Conservation (phyloP, 2,888 invertebrate species). For the Synanthedon tipuliformis region DNA sequence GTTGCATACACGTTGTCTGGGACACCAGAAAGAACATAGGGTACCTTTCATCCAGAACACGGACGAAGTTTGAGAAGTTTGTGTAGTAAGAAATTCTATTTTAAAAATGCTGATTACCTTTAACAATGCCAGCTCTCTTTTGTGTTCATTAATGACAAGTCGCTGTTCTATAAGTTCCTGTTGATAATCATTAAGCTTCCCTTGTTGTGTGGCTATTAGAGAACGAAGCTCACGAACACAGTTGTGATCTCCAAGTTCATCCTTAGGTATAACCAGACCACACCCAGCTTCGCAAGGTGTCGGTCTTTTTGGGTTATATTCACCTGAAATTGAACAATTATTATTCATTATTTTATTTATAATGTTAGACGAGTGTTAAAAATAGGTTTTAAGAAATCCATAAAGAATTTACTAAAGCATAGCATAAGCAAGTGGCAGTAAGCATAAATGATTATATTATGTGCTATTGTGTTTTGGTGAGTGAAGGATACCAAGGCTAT, state of each 20-base stretch:
- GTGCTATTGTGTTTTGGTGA: too few relatives aligned
- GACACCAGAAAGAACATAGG: too few relatives aligned
- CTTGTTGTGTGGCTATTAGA: conserved; percentile 86
- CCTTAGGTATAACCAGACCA: conserved; percentile 93
- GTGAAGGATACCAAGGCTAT: too few relatives aligned
- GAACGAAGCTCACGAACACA: conserved; percentile 90
- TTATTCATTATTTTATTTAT: too few relatives aligned
- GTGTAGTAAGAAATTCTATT: background rate
- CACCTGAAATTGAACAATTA: conserved; percentile 26
- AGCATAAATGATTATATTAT: too few relatives aligned
- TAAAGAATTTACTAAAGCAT: too few relatives aligned
- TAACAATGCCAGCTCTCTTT: conserved; percentile 86
- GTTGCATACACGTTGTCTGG: too few relatives aligned
- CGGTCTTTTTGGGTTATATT: conserved; percentile 90
- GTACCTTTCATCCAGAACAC: too few relatives aligned
- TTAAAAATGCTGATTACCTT: conserved; percentile 69
- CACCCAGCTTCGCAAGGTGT: conserved; percentile 94
- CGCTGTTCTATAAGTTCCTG: conserved; percentile 88
- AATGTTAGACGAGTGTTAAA: too few relatives aligned
- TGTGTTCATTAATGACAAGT: conserved; percentile 89
- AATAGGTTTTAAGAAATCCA: too few relatives aligned
- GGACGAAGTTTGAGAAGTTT: too few relatives aligned
- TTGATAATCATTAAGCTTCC: conserved; percentile 87
- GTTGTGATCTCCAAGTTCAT: conserved; percentile 93
- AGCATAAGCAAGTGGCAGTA: too few relatives aligned